Evolutionary conservation across 2,113 vertebrate species (phyloP), one percentile per base, ranked within the genome.

Genomic region (Rousettus leschenaultii): DNA sequence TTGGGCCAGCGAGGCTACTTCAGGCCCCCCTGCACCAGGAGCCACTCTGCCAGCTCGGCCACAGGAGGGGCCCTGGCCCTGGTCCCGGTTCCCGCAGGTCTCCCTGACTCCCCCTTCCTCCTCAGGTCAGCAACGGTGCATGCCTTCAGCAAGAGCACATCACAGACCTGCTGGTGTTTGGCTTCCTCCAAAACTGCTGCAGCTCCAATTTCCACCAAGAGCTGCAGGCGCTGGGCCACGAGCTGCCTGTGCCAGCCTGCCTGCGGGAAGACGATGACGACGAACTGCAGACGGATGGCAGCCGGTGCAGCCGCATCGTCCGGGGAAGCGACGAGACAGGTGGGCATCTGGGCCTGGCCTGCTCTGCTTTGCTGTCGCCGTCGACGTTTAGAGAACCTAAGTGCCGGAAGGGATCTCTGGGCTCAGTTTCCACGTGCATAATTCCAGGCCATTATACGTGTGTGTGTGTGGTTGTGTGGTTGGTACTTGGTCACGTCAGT

Each of bases 231-330:
- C 71, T 99, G 96, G 78, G 94, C 35, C 86, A 0, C 0, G 87
- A 96, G 0, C 59, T 86, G 28, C 0, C 35, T 0, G 0, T 0
- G 7, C 6, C 1, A 2, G 10, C 1, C 0, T 3, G 2, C 7
- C 7, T 3, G 10, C 14, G 0, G 8, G 19, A 0, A 0, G 87
- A 95, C 0, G 40, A 48, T 0, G 66, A 98, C 0, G 61, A 88
- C 0, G 98, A 98, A 16, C 98, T 99, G 16, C 98, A 99, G 97
- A 98, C 98, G 0, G 98, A 99, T 0, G 98, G 98, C 75, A 98
- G 97, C 80, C 96, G 85, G 4, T 79, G 93, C 0, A 98, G 98
- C 75, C 93, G 30, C 68, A 1, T 92, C 1, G 38, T 10, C 28
- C 0, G 1, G 5, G 40, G 0, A 0, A 85, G 55, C 0, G 91